Conservation (phyloP, 2,797 vertebrate genomes). For the Thunnus albacares region DNA sequence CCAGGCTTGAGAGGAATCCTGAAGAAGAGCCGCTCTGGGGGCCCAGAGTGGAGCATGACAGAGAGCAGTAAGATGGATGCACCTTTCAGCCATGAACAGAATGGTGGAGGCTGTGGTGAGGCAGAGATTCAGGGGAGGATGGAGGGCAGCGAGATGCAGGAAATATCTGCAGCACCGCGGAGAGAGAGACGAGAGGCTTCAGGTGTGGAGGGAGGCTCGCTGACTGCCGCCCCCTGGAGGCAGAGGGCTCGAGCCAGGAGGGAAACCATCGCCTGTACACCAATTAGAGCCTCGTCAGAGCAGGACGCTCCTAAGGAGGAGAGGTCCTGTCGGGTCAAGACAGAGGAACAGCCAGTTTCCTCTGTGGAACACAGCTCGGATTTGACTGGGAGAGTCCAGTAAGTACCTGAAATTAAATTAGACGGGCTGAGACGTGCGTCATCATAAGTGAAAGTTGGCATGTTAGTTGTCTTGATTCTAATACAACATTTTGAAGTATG, state of each 20-base stretch:
- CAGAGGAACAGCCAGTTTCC: constrained; percentile 35
- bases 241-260: constrained; percentile 76
- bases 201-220: constrained; percentile 39
- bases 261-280: constrained; percentile 69
- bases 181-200: constrained; percentile 43
- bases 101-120: constrained; percentile 57
- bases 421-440: neutral
- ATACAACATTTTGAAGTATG: neutral
- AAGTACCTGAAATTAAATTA: constrained; percentile 17
- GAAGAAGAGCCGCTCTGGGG: constrained; percentile 79
- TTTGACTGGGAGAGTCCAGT: constrained; percentile 46
- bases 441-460: neutral
- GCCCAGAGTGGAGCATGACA: constrained; percentile 45
- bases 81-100: constrained; percentile 44
- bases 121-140: neutral
- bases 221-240: constrained; percentile 74
- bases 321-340: neutral
- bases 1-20: constrained; percentile 82
- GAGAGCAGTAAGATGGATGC: constrained; percentile 32
- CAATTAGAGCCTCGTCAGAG: constrained; percentile 50
- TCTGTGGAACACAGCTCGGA: constrained; percentile 28
- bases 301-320: constrained; percentile 49
- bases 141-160: constrained; percentile 42
- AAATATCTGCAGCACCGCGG: neutral
- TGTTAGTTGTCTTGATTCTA: neutral